Evolutionary conservation across 1,140 invertebrate genomes (phyloP).

Genomic region (Magallana angulata): DNA sequence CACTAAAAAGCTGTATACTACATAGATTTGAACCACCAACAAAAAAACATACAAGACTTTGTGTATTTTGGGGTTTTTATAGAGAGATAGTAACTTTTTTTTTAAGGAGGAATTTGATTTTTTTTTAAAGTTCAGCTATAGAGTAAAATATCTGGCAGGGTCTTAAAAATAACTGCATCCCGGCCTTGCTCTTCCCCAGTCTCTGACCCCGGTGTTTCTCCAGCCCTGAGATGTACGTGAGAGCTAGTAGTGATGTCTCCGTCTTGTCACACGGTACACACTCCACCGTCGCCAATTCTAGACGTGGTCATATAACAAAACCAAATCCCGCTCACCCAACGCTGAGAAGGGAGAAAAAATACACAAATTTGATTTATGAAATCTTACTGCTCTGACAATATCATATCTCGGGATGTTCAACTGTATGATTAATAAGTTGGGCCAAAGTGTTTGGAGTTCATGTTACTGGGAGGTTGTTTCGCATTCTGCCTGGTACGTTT

Average conservation of each 20-base stretch:
- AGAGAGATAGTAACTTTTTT: too few species aligned
- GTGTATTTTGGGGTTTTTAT: too few species aligned
- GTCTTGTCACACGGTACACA: not conserved
- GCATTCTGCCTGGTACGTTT: not conserved
- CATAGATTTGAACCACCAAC: too few species aligned
- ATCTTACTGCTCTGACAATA: constrained; percentile 21
- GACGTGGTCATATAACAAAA: constrained; percentile 18
- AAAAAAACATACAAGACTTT: too few species aligned
- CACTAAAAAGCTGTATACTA: too few species aligned
- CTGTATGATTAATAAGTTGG: constrained; percentile 17
- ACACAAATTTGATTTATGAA: constrained; percentile 37
- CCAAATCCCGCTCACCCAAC: not conserved
- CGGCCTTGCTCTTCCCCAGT: too few species aligned
- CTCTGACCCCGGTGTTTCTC: not conserved
- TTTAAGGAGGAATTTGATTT: too few species aligned
- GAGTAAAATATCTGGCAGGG: too few species aligned
- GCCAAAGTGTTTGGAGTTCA: not conserved
- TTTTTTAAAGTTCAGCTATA: too few species aligned
- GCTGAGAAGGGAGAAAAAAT: not conserved
- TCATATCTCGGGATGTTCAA: constrained; percentile 31
- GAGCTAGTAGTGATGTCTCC: not conserved
- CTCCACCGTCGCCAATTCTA: constrained; percentile 13
- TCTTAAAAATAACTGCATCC: too few species aligned
- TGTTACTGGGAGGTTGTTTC: not conserved
- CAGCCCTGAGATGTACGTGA: not conserved